These are phyloP conservation scores for Stichopus chloronotus DNA, from an alignment of 35 echinoderm and acorn worm species.

Conservation along the genomic window DNA sequence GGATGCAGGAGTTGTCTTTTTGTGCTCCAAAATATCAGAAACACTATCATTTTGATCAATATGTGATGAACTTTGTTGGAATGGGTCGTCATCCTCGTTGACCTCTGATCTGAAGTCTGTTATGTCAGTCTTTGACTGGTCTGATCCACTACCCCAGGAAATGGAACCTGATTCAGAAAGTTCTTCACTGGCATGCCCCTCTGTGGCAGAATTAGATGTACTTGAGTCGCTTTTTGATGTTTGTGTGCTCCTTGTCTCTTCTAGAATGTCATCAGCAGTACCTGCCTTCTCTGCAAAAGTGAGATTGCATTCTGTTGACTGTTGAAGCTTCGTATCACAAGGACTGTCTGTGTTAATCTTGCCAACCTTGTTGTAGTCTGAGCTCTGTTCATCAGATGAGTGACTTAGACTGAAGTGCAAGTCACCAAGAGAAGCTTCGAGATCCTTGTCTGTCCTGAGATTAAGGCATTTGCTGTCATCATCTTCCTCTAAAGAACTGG, in stretches of 20 bases:
- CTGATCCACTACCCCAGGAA: background rate
- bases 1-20: background rate
- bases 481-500: background rate
- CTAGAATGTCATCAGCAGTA: background rate
- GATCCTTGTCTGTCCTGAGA: background rate
- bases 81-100: background rate
- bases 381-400: background rate
- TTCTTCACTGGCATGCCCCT: background rate
- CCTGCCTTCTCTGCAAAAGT: no score
- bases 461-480: background rate
- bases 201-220: background rate
- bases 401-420: background rate
- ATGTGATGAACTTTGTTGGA: background rate
- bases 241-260: background rate
- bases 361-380: no score
- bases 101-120: background rate
- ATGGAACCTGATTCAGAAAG: background rate
- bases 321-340: no score
- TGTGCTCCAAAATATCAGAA: no score
- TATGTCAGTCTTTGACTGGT: background rate
- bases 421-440: background rate
- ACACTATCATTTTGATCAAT: background rate
- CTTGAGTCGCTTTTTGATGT: background rate
- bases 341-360: no score
- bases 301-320: no score